Percentiles rank a stretch among this genome's conserved stretches.
Conservation (phyloP, 1,140 invertebrate species). For the Brachionus plicatilis region DNA sequence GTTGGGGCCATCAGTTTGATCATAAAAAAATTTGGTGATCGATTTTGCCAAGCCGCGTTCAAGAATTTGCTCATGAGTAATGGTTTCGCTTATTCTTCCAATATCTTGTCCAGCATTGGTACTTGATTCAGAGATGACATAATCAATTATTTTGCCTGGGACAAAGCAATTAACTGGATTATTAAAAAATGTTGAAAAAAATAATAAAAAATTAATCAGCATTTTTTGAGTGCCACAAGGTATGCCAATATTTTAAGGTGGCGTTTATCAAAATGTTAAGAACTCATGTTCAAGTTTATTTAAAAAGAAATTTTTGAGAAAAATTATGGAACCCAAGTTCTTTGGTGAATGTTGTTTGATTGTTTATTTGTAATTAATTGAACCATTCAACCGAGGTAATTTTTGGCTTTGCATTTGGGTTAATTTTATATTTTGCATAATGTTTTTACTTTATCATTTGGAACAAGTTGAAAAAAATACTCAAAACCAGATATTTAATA, state of each 20-base stretch:
- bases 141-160: background rate
- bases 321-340: background rate
- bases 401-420: background rate
- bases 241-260: background rate
- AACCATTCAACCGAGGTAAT: background rate
- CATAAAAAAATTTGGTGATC: background rate
- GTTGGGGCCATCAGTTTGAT: background rate
- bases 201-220: background rate
- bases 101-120: background rate
- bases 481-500: too few relatives aligned
- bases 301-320: background rate
- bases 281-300: background rate
- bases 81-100: background rate
- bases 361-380: background rate
- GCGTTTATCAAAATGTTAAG: too few relatives aligned
- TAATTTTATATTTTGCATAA: background rate
- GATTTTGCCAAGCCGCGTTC: background rate
- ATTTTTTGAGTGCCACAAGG: background rate
- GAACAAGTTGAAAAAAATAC: background rate
- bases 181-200: background rate
- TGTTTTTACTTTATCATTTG: background rate
- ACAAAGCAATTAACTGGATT: background rate
- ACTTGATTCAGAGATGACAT: background rate
- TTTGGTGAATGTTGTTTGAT: background rate
- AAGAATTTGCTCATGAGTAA: slow-evolving; percentile 1